Conservation (phyloP, 2,888 invertebrate species). For the Athalia circularis region DNA sequence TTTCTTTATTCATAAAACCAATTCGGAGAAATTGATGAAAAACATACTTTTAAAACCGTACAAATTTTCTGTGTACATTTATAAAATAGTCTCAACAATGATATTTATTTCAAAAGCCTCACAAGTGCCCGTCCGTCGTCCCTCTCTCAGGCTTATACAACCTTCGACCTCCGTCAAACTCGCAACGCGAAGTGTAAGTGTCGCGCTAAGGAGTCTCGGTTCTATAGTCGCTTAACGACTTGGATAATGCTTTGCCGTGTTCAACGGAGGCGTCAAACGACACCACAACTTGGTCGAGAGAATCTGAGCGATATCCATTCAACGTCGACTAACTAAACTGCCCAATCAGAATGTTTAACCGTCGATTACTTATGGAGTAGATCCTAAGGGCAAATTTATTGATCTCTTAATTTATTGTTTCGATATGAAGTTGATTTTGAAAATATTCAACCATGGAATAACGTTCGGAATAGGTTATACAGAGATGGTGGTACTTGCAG, state of each 20-base stretch:
- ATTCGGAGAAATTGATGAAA: too few species aligned
- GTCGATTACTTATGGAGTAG: too few species aligned
- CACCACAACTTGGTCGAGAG: not conserved
- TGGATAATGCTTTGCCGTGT: slow-evolving; percentile 29
- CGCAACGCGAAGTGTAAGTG: slow-evolving; percentile 25
- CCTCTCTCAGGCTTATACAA: not conserved
- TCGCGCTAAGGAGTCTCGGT: slow-evolving; percentile 25
- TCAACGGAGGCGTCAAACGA: slow-evolving; percentile 27
- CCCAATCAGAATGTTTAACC: not conserved
- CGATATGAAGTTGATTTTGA: not conserved
- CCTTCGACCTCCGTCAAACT: slow-evolving; percentile 29
- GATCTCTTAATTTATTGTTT: too few species aligned
- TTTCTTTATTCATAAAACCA: too few species aligned
- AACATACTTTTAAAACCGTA: too few species aligned
- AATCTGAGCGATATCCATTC: slow-evolving; percentile 11
- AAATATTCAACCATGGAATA: too few species aligned
- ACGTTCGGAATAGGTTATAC: too few species aligned
- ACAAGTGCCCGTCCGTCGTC: not conserved
- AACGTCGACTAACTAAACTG: not conserved
- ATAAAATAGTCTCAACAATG: not conserved
- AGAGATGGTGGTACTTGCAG: not conserved
- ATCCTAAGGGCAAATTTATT: too few species aligned
- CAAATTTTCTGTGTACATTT: too few species aligned
- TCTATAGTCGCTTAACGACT: slow-evolving; percentile 28
- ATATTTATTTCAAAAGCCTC: not conserved